Evolutionary conservation across 2,797 vertebrate genomes (phyloP).

Genomic region (Hybognathus amarus): DNA sequence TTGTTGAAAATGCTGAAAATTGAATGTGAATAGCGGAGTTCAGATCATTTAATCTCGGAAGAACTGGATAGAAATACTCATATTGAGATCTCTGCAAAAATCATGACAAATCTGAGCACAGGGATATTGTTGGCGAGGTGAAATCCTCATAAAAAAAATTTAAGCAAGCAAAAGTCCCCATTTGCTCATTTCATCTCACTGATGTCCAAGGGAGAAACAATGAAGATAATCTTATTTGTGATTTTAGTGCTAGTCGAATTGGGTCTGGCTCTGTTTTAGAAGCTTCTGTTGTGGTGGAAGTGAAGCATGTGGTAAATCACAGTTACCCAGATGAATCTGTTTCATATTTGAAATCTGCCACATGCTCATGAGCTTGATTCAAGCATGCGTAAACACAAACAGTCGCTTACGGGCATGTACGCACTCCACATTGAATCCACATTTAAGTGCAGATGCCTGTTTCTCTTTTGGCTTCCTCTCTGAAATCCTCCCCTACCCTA

Average conservation of each 20-base stretch:
- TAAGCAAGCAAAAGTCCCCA: background rate
- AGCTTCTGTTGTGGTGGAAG: constrained; percentile 28
- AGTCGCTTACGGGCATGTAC: background rate
- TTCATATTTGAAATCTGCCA: constrained; percentile 18
- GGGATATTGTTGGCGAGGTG: background rate
- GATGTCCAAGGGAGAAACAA: background rate
- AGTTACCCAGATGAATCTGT: constrained; percentile 30
- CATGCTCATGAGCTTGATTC: constrained; percentile 12
- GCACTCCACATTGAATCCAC: constrained; percentile 2
- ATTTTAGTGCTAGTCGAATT: background rate
- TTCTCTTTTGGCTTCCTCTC: constrained; percentile 32
- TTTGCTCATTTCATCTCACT: background rate
- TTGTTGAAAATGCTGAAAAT: background rate
- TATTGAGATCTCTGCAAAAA: background rate
- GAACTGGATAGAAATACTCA: background rate
- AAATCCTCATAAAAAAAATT: background rate
- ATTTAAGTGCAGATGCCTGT: constrained; percentile 27
- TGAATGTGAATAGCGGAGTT: background rate
- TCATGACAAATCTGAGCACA: background rate
- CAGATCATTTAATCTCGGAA: background rate
- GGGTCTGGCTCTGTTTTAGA: background rate
- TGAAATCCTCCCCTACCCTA: constrained; percentile 31
- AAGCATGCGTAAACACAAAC: constrained; percentile 35
- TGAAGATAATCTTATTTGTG: background rate
- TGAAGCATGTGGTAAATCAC: constrained; percentile 10